Conservation (phyloP, 92 coral and sea anemone species). For the Actinostola sp. region DNA sequence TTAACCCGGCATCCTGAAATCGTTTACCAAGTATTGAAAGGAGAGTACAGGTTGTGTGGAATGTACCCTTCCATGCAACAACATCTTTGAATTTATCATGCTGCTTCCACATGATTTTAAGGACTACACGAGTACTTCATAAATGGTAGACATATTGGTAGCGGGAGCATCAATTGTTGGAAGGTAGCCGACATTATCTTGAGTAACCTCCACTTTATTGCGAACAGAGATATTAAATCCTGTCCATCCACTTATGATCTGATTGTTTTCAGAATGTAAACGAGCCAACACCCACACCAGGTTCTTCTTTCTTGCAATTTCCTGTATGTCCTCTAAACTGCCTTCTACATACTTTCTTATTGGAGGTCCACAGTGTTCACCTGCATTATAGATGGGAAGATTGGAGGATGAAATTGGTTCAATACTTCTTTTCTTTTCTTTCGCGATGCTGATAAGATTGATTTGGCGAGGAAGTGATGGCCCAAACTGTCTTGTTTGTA, state of each 20-base stretch:
- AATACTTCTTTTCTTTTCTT: too few relatives aligned
- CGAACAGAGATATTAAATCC: constrained; percentile 57
- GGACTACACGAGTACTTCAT: constrained; percentile 28
- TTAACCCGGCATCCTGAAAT: constrained; percentile 64
- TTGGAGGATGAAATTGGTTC: too few relatives aligned
- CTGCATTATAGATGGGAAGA: too few relatives aligned
- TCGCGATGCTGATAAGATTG: too few relatives aligned
- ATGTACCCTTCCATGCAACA: constrained; percentile 52
- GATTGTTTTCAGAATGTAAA: constrained; percentile 25
- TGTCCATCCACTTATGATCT: constrained; percentile 50
- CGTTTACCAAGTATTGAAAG: constrained; percentile 59
- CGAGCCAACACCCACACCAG: constrained; percentile 49
- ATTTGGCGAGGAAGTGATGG: constrained; percentile 10
- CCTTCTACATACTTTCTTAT: too few relatives aligned
- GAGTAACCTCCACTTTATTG: constrained; percentile 35
- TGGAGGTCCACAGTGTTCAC: too few relatives aligned
- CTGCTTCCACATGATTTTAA: constrained; percentile 20
- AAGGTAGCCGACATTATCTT: constrained; percentile 47
- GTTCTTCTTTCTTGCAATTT: constrained; percentile 29
- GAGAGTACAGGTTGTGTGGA: constrained; percentile 51
- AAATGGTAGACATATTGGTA: constrained; percentile 34
- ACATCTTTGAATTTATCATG: constrained; percentile 31
- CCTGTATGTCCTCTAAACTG: constrained; percentile 11
- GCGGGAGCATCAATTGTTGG: constrained; percentile 59
- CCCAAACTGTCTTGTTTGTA: constrained; percentile 32